Conservation (phyloP, 2,888 invertebrate genomes). For the Boloria euphrosyne region DNA sequence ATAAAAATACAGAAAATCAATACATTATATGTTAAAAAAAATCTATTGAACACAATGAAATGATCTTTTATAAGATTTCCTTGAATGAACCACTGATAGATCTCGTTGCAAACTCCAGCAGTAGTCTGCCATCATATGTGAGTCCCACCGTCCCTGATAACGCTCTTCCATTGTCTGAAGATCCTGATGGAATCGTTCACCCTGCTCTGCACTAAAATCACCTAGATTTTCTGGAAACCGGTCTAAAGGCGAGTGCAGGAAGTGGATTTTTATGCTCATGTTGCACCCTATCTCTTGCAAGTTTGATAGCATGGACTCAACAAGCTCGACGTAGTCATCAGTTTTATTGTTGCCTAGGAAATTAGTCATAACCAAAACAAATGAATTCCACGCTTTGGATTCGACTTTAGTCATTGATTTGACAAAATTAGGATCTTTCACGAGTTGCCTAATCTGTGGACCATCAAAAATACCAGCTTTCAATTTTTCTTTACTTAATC, state of each 20-base stretch:
- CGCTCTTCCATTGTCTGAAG: not conserved
- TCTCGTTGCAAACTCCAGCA: not conserved
- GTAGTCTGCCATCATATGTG: not conserved
- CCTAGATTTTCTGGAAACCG: slow-evolving; percentile 1
- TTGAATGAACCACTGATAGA: too few relatives aligned
- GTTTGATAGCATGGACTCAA: slow-evolving; percentile 4
- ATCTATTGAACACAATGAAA: too few relatives aligned
- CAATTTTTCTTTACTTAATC: slow-evolving; percentile 29
- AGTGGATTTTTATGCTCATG: slow-evolving; percentile 14
- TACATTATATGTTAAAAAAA: too few relatives aligned
- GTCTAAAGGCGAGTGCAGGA: slow-evolving; percentile 1
- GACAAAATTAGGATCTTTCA: slow-evolving; percentile 12
- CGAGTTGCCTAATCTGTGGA: slow-evolving; percentile 2
- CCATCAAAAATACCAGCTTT: slow-evolving; percentile 18
- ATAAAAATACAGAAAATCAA: too few relatives aligned
- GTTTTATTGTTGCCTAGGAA: slow-evolving; percentile 9
- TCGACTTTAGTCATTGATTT: slow-evolving; percentile 12
- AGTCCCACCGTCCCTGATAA: not conserved
- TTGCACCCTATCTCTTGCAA: slow-evolving; percentile 21
- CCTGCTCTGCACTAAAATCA: not conserved
- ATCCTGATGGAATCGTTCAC: not conserved
- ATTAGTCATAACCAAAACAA: slow-evolving; percentile 1
- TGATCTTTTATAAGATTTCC: too few relatives aligned
- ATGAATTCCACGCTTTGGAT: slow-evolving; percentile 14
- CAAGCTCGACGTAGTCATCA: slow-evolving; percentile 16